Conservation (phyloP, 2,113 vertebrate genomes). For the Sylvia atricapilla region DNA sequence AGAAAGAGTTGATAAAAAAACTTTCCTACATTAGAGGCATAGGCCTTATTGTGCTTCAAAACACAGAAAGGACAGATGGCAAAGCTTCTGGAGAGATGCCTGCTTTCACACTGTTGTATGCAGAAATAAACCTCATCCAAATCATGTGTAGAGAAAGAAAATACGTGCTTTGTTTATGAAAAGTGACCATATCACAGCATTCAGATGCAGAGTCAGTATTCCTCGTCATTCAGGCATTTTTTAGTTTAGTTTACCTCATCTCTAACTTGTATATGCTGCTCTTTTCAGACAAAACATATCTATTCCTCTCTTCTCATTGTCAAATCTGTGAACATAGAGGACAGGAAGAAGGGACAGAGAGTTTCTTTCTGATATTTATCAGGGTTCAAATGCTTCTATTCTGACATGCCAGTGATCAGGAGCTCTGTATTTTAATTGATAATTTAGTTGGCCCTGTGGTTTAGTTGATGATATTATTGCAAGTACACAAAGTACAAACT, state of each 20-base stretch:
- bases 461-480: not conserved
- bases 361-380: not conserved
- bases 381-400: not conserved
- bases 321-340: not conserved
- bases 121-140: not conserved
- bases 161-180: not conserved
- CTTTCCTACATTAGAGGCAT: not conserved
- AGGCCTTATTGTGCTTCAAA: not conserved
- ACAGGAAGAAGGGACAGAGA: not conserved
- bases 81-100: not conserved
- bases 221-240: not conserved
- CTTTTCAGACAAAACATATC: not conserved
- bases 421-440: not conserved
- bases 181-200: not conserved
- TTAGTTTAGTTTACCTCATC: not conserved
- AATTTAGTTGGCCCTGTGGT: not conserved
- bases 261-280: not conserved
- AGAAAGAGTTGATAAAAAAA: not conserved
- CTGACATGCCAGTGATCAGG: not conserved
- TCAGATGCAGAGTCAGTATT: not conserved
- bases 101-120: not conserved
- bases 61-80: not conserved
- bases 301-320: not conserved
- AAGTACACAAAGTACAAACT: not conserved
- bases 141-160: not conserved